phyloP scores from a whole-genome alignment of 2,888 invertebrate genomes.

The Schizotus pectinicornis region DNA sequence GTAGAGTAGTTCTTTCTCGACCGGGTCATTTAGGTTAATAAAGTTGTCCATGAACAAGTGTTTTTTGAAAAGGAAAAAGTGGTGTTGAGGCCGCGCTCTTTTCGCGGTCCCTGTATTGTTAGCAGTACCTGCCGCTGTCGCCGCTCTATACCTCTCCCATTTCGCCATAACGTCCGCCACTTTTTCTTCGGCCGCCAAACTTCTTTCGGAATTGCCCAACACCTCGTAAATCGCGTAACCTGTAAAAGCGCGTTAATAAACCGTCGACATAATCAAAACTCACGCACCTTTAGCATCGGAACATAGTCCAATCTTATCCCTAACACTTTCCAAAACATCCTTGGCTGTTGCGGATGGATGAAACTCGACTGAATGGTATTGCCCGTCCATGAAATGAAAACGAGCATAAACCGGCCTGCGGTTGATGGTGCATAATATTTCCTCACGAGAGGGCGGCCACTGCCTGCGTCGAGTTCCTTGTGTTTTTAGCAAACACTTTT shows the following conservation, averaged over 20 bases:
- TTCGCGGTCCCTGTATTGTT: slow-evolving; percentile 52
- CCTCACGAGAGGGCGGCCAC: slow-evolving; percentile 90
- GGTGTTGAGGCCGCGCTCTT: slow-evolving; percentile 62
- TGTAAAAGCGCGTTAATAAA: slow-evolving; percentile 43
- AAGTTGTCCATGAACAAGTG: slow-evolving; percentile 82
- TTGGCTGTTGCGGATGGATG: slow-evolving; percentile 91
- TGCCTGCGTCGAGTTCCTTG: slow-evolving; percentile 81
- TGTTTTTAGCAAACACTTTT: slow-evolving; percentile 79
- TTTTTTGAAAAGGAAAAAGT: slow-evolving; percentile 80
- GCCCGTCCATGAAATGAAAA: slow-evolving; percentile 92
- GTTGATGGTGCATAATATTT: slow-evolving; percentile 91
- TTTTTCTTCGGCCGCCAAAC: slow-evolving; percentile 83
- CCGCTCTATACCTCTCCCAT: slow-evolving; percentile 86
- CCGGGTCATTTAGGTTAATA: slow-evolving; percentile 80
- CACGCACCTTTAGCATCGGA: slow-evolving; percentile 67
- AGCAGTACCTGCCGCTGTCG: slow-evolving; percentile 64
- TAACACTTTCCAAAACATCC: slow-evolving; percentile 86
- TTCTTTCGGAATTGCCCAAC: slow-evolving; percentile 84
- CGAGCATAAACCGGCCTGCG: slow-evolving; percentile 89
- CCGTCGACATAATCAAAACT: background rate
- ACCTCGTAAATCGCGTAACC: slow-evolving; percentile 95
- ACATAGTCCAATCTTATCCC: slow-evolving; percentile 87
- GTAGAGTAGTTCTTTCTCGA: slow-evolving; percentile 92
- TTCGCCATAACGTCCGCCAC: slow-evolving; percentile 94
- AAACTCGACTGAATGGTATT: slow-evolving; percentile 94